phyloP scores from a whole-genome alignment of 2,797 vertebrate species.

The Sebastes umbrosus region DNA sequence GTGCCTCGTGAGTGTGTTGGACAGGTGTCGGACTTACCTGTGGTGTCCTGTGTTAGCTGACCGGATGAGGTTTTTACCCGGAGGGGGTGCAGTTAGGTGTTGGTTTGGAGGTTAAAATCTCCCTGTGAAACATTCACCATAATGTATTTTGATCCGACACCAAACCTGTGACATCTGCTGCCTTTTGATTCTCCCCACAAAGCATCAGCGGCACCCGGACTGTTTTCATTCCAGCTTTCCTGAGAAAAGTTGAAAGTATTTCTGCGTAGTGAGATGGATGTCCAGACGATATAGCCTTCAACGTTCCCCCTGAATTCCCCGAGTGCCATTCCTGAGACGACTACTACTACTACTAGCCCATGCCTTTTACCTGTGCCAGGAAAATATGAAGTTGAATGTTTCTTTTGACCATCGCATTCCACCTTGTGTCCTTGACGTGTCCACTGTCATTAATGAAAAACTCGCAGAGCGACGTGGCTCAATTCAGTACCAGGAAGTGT shows the following conservation, averaged over 20 bases:
- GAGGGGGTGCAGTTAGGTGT: conserved; percentile 11
- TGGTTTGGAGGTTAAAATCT: conserved; percentile 19
- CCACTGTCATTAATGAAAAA: conserved; percentile 34
- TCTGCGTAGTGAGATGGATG: conserved; percentile 56
- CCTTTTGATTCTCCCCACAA: conserved; percentile 11
- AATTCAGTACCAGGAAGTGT: conserved; percentile 47
- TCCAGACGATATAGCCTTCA: conserved; percentile 69
- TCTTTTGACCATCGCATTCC: conserved; percentile 43
- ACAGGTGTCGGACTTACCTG: conserved; percentile 13
- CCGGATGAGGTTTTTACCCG: background rate
- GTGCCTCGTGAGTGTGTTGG: conserved; percentile 70
- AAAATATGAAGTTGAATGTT: conserved; percentile 70
- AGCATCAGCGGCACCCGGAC: conserved; percentile 30
- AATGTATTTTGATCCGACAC: background rate
- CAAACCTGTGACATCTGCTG: conserved; percentile 46
- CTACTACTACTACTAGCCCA: conserved; percentile 79
- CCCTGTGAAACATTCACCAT: conserved; percentile 12
- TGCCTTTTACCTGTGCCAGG: conserved; percentile 76
- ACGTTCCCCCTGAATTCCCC: conserved; percentile 41
- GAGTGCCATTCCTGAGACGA: conserved; percentile 76
- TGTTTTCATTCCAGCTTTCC: conserved; percentile 33
- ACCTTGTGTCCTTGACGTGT: conserved; percentile 44
- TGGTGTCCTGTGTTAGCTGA: conserved; percentile 1
- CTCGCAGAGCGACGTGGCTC: background rate
- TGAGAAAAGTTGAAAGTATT: conserved; percentile 54